These are phyloP conservation scores for Mythimna albipuncta DNA, from an alignment of 2,888 invertebrate genomes.

Conservation along the genomic window DNA sequence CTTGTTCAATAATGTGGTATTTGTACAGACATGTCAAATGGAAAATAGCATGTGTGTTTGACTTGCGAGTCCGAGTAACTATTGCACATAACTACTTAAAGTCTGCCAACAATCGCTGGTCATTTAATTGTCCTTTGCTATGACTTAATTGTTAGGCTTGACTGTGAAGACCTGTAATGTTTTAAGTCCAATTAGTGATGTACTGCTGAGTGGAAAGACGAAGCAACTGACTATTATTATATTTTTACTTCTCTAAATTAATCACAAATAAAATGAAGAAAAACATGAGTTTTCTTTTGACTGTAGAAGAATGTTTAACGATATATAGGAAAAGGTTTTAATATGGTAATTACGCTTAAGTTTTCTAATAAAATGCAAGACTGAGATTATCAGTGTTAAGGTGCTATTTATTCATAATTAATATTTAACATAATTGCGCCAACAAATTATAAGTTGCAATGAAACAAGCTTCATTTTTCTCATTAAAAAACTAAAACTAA, in stretches of 20 bases:
- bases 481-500: constrained; percentile 44
- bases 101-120: constrained; percentile 37
- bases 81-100: constrained; percentile 40
- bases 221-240: not conserved
- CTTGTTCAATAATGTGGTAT: constrained; percentile 52
- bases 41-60: constrained; percentile 53
- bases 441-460: constrained; percentile 24
- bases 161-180: constrained; percentile 40
- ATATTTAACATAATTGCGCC: constrained; percentile 10
- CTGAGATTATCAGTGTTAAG: not conserved
- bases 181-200: constrained; percentile 41
- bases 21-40: constrained; percentile 41
- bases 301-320: not conserved
- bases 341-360: not conserved
- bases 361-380: not conserved
- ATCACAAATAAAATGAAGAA: not conserved
- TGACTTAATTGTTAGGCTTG: constrained; percentile 48
- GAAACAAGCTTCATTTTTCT: constrained; percentile 22
- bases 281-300: not conserved
- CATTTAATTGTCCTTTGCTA: constrained; percentile 54
- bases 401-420: constrained; percentile 1
- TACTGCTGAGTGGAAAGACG: not conserved
- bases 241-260: not conserved
- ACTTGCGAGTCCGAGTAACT: constrained; percentile 20
- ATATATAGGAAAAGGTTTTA: not conserved